These are phyloP conservation scores for Psilopsiagon aurifrons DNA, from an alignment of 2,113 vertebrate species.

Conservation along the genomic window DNA sequence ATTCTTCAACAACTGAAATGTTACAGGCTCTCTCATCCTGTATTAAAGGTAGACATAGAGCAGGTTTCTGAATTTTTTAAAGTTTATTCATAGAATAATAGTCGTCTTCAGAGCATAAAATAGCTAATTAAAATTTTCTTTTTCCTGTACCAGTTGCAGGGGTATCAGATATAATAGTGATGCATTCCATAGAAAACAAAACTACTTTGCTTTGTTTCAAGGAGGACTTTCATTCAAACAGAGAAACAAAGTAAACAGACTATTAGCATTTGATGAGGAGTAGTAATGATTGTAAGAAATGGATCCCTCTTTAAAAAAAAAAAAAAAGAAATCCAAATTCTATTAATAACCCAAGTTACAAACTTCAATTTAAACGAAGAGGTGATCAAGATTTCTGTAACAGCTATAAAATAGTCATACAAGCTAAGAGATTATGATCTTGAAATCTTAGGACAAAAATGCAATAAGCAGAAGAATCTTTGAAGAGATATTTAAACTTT, in stretches of 20 bases:
- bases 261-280: not conserved
- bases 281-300: not conserved
- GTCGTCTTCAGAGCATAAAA: not conserved
- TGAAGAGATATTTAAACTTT: not conserved
- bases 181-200: not conserved
- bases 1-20: not conserved
- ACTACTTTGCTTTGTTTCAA: not conserved
- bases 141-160: not conserved
- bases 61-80: not conserved
- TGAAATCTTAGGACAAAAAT: not conserved
- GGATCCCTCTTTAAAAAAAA: not conserved
- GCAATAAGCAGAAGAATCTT: not conserved
- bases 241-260: not conserved
- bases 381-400: not conserved
- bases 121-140: not conserved
- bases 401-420: not conserved
- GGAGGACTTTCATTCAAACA: not conserved
- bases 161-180: fast-evolving
- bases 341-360: not conserved
- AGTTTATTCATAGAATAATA: not conserved
- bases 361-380: not conserved
- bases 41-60: not conserved
- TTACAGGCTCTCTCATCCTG: not conserved
- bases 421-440: not conserved
- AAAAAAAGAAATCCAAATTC: not conserved